A percentile compares a stretch with the other conserved stretches of the same genome.
Conservation (phyloP, 2,113 vertebrate species). For the Sander vitreus region DNA sequence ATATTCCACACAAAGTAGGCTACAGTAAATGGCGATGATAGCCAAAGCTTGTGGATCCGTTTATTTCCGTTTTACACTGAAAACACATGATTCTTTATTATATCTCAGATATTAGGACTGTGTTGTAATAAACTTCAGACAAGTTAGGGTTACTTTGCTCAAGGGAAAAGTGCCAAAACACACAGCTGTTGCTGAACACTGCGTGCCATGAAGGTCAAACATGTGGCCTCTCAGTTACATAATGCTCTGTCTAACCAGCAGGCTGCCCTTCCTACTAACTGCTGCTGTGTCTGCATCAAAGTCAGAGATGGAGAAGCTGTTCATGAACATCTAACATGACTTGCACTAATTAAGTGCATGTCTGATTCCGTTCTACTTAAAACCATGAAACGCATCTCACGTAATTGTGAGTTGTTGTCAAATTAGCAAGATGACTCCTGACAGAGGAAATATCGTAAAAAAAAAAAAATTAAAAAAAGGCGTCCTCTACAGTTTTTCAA, state of each 20-base stretch:
- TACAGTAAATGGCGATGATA: slow-evolving; percentile 8
- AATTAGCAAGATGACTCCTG: slow-evolving; percentile 22
- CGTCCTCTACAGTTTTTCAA: slow-evolving; percentile 4
- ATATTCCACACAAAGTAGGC: not conserved
- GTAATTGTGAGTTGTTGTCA: slow-evolving; percentile 4
- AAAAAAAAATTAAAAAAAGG: slow-evolving; percentile 16
- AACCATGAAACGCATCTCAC: slow-evolving; percentile 15
- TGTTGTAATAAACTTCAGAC: slow-evolving; percentile 1
- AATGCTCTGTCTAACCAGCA: slow-evolving; percentile 56
- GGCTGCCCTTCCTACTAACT: slow-evolving; percentile 29
- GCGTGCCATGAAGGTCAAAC: slow-evolving; percentile 38
- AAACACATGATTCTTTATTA: not conserved
- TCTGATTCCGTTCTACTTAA: slow-evolving; percentile 13
- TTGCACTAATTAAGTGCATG: slow-evolving; percentile 11
- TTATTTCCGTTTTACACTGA: slow-evolving; percentile 5
- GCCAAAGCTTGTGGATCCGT: slow-evolving; percentile 6
- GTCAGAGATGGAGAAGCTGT: slow-evolving; percentile 15
- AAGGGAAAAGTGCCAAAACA: slow-evolving; percentile 47
- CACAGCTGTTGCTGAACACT: slow-evolving; percentile 54
- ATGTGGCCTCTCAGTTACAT: slow-evolving; percentile 49
- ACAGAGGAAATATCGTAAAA: slow-evolving; percentile 19
- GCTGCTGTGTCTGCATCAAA: slow-evolving; percentile 47
- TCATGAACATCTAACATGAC: slow-evolving; percentile 25
- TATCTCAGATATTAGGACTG: not conserved
- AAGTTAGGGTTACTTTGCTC: slow-evolving; percentile 48